phyloP scores from a whole-genome alignment of 2,113 vertebrate genomes.

The Nipponia nippon region DNA sequence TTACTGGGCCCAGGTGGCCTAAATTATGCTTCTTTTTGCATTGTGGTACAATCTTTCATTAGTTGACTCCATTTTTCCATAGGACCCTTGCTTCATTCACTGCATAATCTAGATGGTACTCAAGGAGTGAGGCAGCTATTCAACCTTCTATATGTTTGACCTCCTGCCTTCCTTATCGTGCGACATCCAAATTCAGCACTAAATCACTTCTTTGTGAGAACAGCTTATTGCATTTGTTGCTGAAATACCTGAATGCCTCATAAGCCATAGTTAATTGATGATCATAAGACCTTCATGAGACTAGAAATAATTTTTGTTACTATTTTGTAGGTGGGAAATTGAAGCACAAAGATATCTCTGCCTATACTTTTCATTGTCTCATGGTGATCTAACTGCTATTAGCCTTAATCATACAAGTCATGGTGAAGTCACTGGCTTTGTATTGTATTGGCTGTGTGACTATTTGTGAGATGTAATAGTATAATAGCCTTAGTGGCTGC shows the following conservation, averaged over 20 bases:
- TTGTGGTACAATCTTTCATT: not conserved
- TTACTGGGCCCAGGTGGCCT: not conserved
- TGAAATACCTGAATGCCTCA: not conserved
- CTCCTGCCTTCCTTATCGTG: not conserved
- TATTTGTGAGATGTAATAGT: not conserved
- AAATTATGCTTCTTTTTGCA: not conserved
- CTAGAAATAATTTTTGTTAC: not conserved
- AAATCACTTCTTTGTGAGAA: not conserved
- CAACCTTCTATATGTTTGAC: not conserved
- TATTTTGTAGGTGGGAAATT: not conserved
- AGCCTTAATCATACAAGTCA: not conserved
- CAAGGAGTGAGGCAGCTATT: not conserved
- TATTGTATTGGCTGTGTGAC: not conserved
- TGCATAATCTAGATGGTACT: not conserved
- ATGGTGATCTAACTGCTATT: not conserved
- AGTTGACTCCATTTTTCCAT: not conserved
- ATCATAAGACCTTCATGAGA: not conserved
- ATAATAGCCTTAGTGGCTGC: not conserved
- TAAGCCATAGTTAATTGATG: not conserved
- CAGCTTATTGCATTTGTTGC: not conserved
- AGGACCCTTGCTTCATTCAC: not conserved
- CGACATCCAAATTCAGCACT: not conserved
- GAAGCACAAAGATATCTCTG: not conserved
- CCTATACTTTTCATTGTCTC: not conserved
- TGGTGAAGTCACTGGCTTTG: not conserved